phyloP scores from a whole-genome alignment of 2,888 invertebrate species.

The Ommatoiulus sabulosus region DNA sequence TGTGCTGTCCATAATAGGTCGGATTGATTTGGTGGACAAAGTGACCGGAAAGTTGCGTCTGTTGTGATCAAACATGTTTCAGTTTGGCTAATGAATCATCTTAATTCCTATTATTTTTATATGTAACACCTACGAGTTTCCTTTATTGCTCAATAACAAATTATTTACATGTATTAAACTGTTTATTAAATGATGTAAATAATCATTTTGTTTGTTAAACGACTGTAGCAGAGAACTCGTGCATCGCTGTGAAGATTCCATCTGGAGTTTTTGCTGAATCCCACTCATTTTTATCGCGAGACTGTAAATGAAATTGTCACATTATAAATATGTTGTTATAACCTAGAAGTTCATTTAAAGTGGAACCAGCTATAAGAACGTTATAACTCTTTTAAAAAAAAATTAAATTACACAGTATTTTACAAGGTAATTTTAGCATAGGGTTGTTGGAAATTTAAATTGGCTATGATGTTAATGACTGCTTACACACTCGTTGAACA shows the following conservation, averaged over 20 bases:
- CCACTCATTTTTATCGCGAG: neutral
- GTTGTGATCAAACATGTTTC: conserved; percentile 60
- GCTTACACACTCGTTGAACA: no score
- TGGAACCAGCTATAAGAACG: no score
- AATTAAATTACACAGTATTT: no score
- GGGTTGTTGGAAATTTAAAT: no score
- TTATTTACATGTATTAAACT: neutral
- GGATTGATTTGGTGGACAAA: conserved; percentile 63
- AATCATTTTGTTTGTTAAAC: neutral
- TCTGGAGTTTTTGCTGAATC: neutral
- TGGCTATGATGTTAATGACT: no score
- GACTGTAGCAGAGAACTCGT: neutral
- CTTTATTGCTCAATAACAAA: neutral
- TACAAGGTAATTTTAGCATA: no score
- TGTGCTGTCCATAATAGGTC: conserved; percentile 64
- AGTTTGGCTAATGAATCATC: neutral
- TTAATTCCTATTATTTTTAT: conserved; percentile 48
- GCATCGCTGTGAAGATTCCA: neutral
- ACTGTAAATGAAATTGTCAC: neutral
- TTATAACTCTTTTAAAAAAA: no score
- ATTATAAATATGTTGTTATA: no score
- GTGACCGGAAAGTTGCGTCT: conserved; percentile 64
- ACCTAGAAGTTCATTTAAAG: no score
- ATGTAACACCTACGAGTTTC: neutral
- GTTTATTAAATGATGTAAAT: neutral